Evolutionary conservation across 2,888 invertebrate species (phyloP), one percentile per base, ranked within the genome.

Genomic region (Furcula furcula): DNA sequence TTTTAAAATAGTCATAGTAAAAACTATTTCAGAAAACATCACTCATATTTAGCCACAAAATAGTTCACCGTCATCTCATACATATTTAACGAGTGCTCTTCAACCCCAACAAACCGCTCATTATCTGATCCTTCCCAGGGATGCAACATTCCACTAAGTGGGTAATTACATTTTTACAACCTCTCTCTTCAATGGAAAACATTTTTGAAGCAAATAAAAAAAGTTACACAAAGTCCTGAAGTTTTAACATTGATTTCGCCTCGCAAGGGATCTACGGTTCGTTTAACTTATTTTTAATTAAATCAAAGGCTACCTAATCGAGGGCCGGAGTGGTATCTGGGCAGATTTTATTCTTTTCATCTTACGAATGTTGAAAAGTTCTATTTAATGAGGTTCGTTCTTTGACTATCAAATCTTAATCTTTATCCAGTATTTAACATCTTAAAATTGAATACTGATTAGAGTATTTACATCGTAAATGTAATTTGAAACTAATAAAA

Each of bases 271-370:
- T 53, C 67, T 14, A 3, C 64, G 74, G 71, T 69, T 77, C 79
- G 74, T 73, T 78, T 73, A 78, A 80, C 79, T 76, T 81, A 68
- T 77, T 81, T 82, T 79, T 77, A 83, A 84, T 83, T 83, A 77
- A 83, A 81, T 74, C 65, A 74, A 67, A 62, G 65, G 54, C 38
- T 55, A 54, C 54, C 73, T 76, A 77, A 74, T 77, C 74, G 72
- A 35, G 47, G 48, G 40, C 38, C 53, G 49, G 44, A 46, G 49
- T 49, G 12, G 12, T 12, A 23, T 23, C 23, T 46, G 53, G n/a
- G 45, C 29, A 36, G 27, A 44, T 44, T 31, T 61, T 60, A 63
- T 63, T 46, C 50, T 42, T 36, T 55, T 57, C 45, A 56, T 49
- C 52, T 52, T 45, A 35, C 40, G 34, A 56, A 60, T 56, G 47